Evolutionary conservation across 2,888 invertebrate genomes (phyloP).

Genomic region (Meteorus cinctellus): DNA sequence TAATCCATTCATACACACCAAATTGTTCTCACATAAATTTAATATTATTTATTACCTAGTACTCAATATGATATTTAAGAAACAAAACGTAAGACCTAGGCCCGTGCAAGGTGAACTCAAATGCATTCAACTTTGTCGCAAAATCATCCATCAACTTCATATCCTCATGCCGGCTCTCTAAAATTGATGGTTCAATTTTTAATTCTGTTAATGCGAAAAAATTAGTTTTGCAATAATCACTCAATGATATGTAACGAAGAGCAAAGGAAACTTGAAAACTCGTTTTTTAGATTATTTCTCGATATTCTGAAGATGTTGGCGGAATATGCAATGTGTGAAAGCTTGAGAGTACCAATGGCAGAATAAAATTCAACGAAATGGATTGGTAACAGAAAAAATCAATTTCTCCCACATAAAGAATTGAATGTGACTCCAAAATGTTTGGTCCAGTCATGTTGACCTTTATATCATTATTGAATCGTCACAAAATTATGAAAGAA

Average conservation of each 20-base stretch:
- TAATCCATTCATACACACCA: constrained; percentile 51
- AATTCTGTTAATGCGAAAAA: constrained; percentile 23
- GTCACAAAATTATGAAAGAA: background rate
- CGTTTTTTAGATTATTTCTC: constrained; percentile 1
- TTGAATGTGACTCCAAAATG: background rate
- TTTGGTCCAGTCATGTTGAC: background rate
- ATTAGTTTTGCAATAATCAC: constrained; percentile 28
- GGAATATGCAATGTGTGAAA: background rate
- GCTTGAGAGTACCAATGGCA: background rate
- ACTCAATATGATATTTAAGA: constrained; percentile 48
- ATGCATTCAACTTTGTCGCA: constrained; percentile 52
- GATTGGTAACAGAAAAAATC: background rate
- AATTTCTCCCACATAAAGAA: background rate
- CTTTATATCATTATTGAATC: background rate
- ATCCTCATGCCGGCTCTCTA: background rate
- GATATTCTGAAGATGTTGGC: no score
- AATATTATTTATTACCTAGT: constrained; percentile 33
- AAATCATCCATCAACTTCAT: constrained; percentile 34
- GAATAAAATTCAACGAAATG: background rate
- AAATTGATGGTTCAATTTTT: constrained; percentile 31
- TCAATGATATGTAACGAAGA: constrained; percentile 8
- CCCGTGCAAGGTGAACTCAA: constrained; percentile 55
- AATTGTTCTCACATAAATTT: constrained; percentile 44
- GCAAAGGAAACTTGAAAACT: background rate
- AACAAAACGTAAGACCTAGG: constrained; percentile 63